These are phyloP conservation scores for Harpalus rubripes DNA, from an alignment of 2,888 invertebrate genomes.

Conservation along the genomic window DNA sequence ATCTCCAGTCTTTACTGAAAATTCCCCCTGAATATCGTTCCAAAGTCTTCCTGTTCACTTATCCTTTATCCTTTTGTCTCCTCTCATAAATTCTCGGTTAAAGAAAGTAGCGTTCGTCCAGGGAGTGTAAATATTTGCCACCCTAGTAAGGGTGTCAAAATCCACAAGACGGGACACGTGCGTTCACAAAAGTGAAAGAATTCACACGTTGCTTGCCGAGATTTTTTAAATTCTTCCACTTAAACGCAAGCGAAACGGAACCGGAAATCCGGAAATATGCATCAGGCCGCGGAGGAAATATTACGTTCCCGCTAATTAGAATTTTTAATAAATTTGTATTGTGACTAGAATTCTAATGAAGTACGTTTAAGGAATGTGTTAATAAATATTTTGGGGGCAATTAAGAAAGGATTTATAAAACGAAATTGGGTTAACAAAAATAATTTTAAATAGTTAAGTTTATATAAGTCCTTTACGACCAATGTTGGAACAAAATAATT, in stretches of 20 bases:
- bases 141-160: slow-evolving; percentile 21
- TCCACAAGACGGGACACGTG: background rate
- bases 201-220: slow-evolving; percentile 35
- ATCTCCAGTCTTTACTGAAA: too few species aligned
- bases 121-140: slow-evolving; percentile 24
- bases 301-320: slow-evolving; percentile 53
- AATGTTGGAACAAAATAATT: too few species aligned
- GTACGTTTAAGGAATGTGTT: background rate
- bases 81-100: slow-evolving; percentile 16
- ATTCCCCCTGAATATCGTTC: background rate
- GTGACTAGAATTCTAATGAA: slow-evolving; percentile 31
- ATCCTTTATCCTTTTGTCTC: background rate
- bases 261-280: slow-evolving; percentile 27
- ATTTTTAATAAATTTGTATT: slow-evolving; percentile 47
- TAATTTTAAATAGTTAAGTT: too few species aligned
- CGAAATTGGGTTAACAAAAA: too few species aligned
- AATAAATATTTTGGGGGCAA: background rate
- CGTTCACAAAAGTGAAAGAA: slow-evolving; percentile 16
- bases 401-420: background rate
- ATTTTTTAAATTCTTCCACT: slow-evolving; percentile 50
- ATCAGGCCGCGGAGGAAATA: slow-evolving; percentile 31
- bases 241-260: slow-evolving; percentile 27
- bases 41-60: background rate
- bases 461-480: too few species aligned
- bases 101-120: slow-evolving; percentile 25